Evolutionary conservation across 2,113 vertebrate genomes (phyloP), one percentile per base, ranked within the genome.

Genomic region (Octodon degus): DNA sequence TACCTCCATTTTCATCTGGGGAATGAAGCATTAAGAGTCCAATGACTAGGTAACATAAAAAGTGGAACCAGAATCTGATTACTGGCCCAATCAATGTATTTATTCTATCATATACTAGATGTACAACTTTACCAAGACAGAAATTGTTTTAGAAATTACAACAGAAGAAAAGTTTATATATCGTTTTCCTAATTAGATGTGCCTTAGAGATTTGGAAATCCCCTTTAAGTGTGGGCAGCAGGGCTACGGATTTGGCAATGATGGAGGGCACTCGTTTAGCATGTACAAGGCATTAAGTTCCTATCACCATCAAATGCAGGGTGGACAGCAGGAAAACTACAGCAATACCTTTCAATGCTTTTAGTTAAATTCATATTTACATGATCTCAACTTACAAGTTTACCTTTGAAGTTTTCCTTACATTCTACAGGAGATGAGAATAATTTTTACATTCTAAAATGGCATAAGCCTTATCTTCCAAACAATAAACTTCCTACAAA

Each of bases 81-180:
- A 84, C n/a, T 62, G 85, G n/a, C 24, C 25, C 63, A 91, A 60
- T 70, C 70, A 91, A 65, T 70, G 90, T 32, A 88, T 30, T 95
- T 88, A 74, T 80, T 86, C 55, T 80, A 37, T 55, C 68, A 37
- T 8, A 84, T 65, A 70, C 30, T 34, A 62, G 85, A 93, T 10
- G 93, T 13, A 86, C 13, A 30, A 65, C 68, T 90, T 87, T 79
- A 94, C 47, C 47, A 87, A 80, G 47, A 84, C 9, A 93, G 77
- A 82, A 92, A 68, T 62, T 34, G 34, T 91, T 89, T 94, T 70
- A 25, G 84, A 93, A 97, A 95, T 85, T 82, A 93, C 32, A 89
- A 84, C 34, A 83, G 76, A 94, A 86, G 17, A 83, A 85, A 90
- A 90, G 13, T 72, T 87, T 79, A 86, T 68, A 89, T 87, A 79